Evolutionary conservation across 2,888 invertebrate species (phyloP), one percentile per base, ranked within the genome.

Genomic region (Diplazon laetatorius): DNA sequence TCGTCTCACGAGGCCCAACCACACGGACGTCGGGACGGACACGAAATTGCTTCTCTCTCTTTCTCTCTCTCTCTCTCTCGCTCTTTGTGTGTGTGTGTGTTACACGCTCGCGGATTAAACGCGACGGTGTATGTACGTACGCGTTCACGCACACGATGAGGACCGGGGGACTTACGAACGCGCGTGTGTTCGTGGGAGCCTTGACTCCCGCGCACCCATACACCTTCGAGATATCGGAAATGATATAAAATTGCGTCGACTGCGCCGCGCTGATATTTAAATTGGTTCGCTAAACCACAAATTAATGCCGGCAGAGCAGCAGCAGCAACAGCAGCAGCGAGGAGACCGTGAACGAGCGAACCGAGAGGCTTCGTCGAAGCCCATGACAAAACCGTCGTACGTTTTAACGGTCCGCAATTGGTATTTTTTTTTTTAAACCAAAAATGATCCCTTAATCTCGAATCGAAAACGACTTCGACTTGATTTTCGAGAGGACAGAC

Each of bases 201-300:
- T 71, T 59, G 68, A 78, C 80, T 69, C 86, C 86, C 87, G 60
- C 52, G 70, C 75, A 89, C 89, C 89, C 85, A 90, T 88, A 88
- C 89, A 86, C 81, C 83, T 85, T 84, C 85, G 86, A 86, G 87
- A 88, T 90, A 91, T 91, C 90, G 90, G 90, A 90, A 91, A 91
- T 90, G 88, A 90, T 90, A 90, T 90, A 91, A 91, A 90, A 91
- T 91, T 91, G 91, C 90, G 90, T 90, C 87, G 85, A 90, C 87
- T 88, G 86, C 88, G 89, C 87, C 87, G 89, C 89, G 89, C 89
- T 89, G 89, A 91, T 90, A 90, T 90, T 90, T 90, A 91, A 90
- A 90, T 91, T 91, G 90, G 89, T 91, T 88, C 89, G 90, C 90
- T 90, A 90, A 91, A 90, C 88, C 89, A 89, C 90, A 89, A 88